Evolutionary conservation across 2,888 invertebrate species (phyloP).

Genomic region (Blastobasis adustella): DNA sequence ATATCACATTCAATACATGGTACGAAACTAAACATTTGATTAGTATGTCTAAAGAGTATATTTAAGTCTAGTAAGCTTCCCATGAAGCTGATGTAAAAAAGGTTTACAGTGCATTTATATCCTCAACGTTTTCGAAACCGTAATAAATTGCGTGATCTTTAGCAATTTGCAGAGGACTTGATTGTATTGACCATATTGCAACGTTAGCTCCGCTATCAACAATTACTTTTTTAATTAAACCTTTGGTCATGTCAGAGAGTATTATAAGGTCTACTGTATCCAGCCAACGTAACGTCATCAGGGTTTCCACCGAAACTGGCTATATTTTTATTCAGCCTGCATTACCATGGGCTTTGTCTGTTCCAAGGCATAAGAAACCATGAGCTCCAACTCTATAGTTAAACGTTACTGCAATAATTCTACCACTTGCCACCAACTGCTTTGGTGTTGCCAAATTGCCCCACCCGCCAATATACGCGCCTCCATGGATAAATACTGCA

Average conservation of each 20-base stretch:
- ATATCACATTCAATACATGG: conserved; percentile 21
- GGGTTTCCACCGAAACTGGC: conserved; percentile 18
- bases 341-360: conserved; percentile 18
- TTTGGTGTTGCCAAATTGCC: conserved; percentile 4
- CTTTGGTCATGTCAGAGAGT: conserved; percentile 11
- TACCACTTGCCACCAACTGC: conserved; percentile 8
- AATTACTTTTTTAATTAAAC: conserved; percentile 15
- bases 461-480: conserved; percentile 10
- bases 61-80: background rate
- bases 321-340: conserved; percentile 19
- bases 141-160: conserved; percentile 1
- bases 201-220: conserved; percentile 12
- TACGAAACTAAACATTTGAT: conserved; percentile 16
- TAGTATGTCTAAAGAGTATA: conserved; percentile 1
- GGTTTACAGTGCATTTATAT: conserved; percentile 12
- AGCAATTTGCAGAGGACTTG: conserved; percentile 6
- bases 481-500: conserved; percentile 14
- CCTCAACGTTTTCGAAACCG: conserved; percentile 9
- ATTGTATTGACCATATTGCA: conserved; percentile 4
- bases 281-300: conserved; percentile 14
- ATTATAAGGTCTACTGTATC: conserved; percentile 14
- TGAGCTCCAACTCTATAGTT: conserved; percentile 18
- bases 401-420: conserved; percentile 16
- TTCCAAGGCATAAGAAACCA: conserved; percentile 21
- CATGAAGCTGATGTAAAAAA: conserved; percentile 10